phyloP scores from a whole-genome alignment of 2,113 vertebrate genomes.

The Cyanistes caeruleus region DNA sequence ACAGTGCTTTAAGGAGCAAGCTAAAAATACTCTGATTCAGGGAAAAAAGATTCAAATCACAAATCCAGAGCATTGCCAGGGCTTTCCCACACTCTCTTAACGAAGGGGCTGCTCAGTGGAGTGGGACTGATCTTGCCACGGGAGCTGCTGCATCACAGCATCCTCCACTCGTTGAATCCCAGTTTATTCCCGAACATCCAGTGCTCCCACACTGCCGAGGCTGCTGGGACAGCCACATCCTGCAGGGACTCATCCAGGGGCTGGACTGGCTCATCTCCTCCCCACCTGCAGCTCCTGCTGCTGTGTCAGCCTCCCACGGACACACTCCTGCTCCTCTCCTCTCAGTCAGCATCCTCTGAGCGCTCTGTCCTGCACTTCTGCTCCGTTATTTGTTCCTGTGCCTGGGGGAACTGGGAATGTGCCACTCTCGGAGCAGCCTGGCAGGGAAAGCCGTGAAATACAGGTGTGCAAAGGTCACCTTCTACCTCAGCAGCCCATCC shows the following conservation, averaged over 20 bases:
- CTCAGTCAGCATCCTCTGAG: background rate
- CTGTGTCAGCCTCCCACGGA: background rate
- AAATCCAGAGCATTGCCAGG: background rate
- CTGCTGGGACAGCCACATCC: background rate
- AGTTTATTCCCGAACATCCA: background rate
- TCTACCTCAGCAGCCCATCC: background rate
- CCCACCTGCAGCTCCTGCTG: background rate
- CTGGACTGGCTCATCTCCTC: background rate
- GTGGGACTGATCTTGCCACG: background rate
- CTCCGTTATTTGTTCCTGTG: background rate
- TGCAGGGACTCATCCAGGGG: background rate
- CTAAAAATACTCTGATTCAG: background rate
- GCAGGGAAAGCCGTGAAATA: background rate
- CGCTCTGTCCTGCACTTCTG: background rate
- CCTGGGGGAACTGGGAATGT: background rate
- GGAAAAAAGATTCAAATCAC: background rate
- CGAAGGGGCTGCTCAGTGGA: background rate
- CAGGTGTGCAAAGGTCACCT: background rate
- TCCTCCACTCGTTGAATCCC: fast-evolving
- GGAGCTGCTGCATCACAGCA: background rate
- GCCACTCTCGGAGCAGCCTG: background rate
- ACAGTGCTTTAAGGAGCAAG: background rate
- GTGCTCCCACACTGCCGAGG: background rate
- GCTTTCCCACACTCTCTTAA: background rate
- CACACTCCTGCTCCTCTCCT: background rate